A percentile compares a stretch with the other conserved stretches of the same genome.
phyloP scores from a whole-genome alignment of 2,888 invertebrate species.

The Mesorhabditis sp. region DNA sequence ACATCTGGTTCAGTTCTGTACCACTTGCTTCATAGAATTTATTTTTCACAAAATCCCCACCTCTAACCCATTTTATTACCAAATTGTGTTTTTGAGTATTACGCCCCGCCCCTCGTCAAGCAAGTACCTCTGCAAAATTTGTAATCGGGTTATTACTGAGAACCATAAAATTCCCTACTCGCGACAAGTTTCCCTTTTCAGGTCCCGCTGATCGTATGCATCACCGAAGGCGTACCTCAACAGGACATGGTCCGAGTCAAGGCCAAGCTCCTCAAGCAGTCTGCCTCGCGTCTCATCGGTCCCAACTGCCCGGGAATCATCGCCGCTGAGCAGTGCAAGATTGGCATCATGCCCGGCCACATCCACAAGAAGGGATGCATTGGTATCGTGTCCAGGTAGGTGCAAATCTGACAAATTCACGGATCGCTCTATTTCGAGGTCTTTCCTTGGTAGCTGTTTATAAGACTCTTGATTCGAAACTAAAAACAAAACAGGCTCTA shows the following conservation, averaged over 20 bases:
- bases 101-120: too few species aligned
- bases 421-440: too few species aligned
- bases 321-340: constrained; percentile 82
- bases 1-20: too few species aligned
- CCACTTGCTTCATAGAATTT: not conserved
- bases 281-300: constrained; percentile 78
- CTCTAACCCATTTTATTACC: too few species aligned
- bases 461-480: too few species aligned
- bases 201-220: constrained; percentile 80
- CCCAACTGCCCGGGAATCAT: constrained; percentile 99
- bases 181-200: constrained; percentile 13
- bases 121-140: too few species aligned
- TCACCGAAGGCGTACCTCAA: constrained; percentile 77
- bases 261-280: constrained; percentile 31
- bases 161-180: too few species aligned
- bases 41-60: not conserved
- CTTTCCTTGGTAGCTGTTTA: too few species aligned
- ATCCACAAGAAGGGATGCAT: constrained; percentile 77
- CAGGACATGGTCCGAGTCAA: constrained; percentile 82
- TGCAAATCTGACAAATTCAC: too few species aligned
- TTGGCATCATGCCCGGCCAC: constrained; percentile 99
- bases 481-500: too few species aligned
- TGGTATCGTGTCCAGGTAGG: constrained; percentile 14
- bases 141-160: too few species aligned
- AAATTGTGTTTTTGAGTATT: too few species aligned